phyloP scores from a whole-genome alignment of 2,888 invertebrate species.

The Drosophila infuscata region DNA sequence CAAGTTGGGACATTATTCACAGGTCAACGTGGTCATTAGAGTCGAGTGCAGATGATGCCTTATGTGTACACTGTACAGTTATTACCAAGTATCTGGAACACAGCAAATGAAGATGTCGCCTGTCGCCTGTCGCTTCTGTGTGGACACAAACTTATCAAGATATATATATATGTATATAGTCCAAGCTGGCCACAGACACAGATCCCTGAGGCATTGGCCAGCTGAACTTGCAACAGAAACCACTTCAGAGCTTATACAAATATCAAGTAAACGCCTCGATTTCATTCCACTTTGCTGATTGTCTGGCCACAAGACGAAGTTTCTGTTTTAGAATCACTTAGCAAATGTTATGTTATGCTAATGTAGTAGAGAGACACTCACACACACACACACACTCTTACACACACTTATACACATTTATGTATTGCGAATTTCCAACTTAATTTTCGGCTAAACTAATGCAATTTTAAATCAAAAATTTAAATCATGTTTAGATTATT shows the following conservation, averaged over 20 bases:
- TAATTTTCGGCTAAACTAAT: conserved; percentile 59
- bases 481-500: conserved; percentile 2
- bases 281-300: neutral
- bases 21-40: conserved; percentile 40
- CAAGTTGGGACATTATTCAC: conserved; percentile 26
- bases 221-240: neutral
- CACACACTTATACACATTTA: conserved; percentile 27
- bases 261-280: conserved; percentile 54
- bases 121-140: conserved; percentile 26
- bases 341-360: conserved; percentile 55
- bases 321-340: conserved; percentile 39
- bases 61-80: conserved; percentile 26
- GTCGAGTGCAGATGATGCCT: conserved; percentile 55
- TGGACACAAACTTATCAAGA: conserved; percentile 44
- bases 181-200: neutral
- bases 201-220: neutral
- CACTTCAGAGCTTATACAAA: conserved; percentile 29
- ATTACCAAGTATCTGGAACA: conserved; percentile 12
- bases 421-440: conserved; percentile 51
- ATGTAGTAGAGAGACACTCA: conserved; percentile 19
- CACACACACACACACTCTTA: neutral
- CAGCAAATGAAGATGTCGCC: conserved; percentile 46
- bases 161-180: neutral
- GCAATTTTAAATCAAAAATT: conserved; percentile 40
- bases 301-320: conserved; percentile 35